Evolutionary conservation across 2,113 vertebrate species (phyloP).

Genomic region (Acanthochromis polyacanthus): DNA sequence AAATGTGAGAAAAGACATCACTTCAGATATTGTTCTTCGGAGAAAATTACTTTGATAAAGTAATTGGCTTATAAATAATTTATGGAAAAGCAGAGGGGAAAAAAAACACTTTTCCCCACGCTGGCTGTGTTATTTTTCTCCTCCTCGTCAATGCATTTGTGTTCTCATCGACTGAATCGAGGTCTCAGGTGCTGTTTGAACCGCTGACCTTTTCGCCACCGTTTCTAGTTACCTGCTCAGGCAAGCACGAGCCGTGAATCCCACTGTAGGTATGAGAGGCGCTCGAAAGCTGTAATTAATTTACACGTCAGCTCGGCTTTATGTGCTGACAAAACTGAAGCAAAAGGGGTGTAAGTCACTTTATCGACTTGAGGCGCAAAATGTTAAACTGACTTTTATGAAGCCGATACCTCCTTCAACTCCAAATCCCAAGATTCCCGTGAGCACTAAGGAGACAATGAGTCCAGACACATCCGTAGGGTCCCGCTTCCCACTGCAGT

Average conservation of each 20-base stretch:
- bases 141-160: not conserved
- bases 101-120: not conserved
- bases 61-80: slow-evolving; percentile 59
- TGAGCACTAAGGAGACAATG: slow-evolving; percentile 39
- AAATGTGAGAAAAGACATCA: slow-evolving; percentile 39
- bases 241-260: slow-evolving; percentile 16
- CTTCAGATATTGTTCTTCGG: slow-evolving; percentile 27
- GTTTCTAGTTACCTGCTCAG: slow-evolving; percentile 43
- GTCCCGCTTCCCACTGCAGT: slow-evolving; percentile 55
- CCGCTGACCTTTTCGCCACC: slow-evolving; percentile 27
- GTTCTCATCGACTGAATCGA: slow-evolving; percentile 16
- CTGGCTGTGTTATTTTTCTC: slow-evolving; percentile 9
- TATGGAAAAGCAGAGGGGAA: slow-evolving; percentile 19
- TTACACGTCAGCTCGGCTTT: not conserved
- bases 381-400: slow-evolving; percentile 65
- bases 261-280: not conserved
- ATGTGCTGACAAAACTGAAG: slow-evolving; percentile 13
- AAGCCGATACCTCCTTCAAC: slow-evolving; percentile 54
- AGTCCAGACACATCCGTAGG: slow-evolving; percentile 49
- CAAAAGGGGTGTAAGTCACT: slow-evolving; percentile 16
- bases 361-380: slow-evolving; percentile 50
- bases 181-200: slow-evolving; percentile 46
- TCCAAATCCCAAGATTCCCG: slow-evolving; percentile 61
- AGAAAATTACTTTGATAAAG: slow-evolving; percentile 45
- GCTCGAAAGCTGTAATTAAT: slow-evolving; percentile 17